phyloP scores from a whole-genome alignment of 2,113 vertebrate species.

The Australoheros scitulus region DNA sequence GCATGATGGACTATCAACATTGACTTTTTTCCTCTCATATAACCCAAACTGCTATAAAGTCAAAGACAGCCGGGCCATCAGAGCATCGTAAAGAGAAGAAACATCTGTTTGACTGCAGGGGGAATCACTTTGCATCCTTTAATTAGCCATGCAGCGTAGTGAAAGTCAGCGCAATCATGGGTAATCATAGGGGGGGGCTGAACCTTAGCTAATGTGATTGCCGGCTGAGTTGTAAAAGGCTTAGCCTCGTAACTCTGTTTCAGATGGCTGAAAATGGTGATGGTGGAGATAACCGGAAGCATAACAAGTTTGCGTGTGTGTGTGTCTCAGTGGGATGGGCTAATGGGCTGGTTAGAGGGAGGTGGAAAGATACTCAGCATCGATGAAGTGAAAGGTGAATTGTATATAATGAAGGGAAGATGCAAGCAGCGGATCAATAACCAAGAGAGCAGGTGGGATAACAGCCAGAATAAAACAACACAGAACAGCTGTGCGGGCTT shows the following conservation, averaged over 20 bases:
- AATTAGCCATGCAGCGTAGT: conserved; percentile 58
- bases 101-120: conserved; percentile 51
- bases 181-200: conserved; percentile 44
- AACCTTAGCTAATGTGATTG: conserved; percentile 65
- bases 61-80: conserved; percentile 43
- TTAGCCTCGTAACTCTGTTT: conserved; percentile 41
- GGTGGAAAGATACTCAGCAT: conserved; percentile 28
- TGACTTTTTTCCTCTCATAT: conserved; percentile 59
- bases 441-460: neutral
- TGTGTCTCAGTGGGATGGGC: conserved; percentile 48
- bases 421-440: neutral
- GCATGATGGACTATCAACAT: conserved; percentile 71
- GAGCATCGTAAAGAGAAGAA: conserved; percentile 53
- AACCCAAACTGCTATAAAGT: conserved; percentile 48
- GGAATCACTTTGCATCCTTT: conserved; percentile 50
- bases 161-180: conserved; percentile 52
- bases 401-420: conserved; percentile 45
- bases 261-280: conserved; percentile 36
- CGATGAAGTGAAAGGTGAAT: conserved; percentile 21
- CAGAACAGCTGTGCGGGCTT: conserved; percentile 5
- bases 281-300: conserved; percentile 62
- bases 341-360: conserved; percentile 5
- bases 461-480: neutral
- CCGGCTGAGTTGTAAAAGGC: conserved; percentile 62
- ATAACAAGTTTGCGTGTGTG: conserved; percentile 30